phyloP scores from a whole-genome alignment of 2,113 vertebrate species.

The Crocuta crocuta region DNA sequence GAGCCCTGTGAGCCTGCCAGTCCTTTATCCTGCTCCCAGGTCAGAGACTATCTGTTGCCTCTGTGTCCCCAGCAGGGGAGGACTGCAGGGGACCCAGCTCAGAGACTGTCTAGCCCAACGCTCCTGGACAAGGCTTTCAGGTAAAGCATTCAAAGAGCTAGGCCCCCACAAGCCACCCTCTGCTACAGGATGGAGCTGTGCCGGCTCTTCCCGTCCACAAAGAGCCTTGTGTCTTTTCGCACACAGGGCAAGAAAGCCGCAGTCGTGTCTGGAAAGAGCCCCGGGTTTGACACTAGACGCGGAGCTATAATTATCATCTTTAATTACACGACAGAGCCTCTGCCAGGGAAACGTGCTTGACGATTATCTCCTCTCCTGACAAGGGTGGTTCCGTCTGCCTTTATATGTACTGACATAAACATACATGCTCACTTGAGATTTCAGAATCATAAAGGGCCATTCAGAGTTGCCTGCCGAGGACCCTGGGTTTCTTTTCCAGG shows the following conservation, averaged over 20 bases:
- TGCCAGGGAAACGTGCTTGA: constrained; percentile 53
- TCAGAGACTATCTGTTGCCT: background rate
- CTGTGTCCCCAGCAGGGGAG: background rate
- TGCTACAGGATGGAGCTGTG: background rate
- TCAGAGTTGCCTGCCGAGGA: constrained; percentile 34
- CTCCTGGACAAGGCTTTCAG: background rate
- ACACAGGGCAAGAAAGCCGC: background rate
- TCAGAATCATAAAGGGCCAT: constrained; percentile 11
- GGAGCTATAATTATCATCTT: constrained; percentile 70
- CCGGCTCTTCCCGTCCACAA: background rate
- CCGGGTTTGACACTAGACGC: constrained; percentile 51
- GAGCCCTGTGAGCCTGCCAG: background rate
- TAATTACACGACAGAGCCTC: constrained; percentile 53
- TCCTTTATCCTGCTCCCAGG: background rate
- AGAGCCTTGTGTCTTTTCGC: background rate
- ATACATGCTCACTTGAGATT: background rate
- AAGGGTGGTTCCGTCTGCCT: constrained; percentile 55
- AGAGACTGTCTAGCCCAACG: background rate
- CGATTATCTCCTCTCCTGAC: constrained; percentile 62
- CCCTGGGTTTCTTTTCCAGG: background rate
- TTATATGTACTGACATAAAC: constrained; percentile 47
- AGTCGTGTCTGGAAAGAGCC: constrained; percentile 36
- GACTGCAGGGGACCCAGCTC: background rate
- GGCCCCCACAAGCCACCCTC: background rate
- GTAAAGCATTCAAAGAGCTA: background rate